phyloP scores from a whole-genome alignment of 1,140 invertebrate genomes.

The Bombus sylvicola region DNA sequence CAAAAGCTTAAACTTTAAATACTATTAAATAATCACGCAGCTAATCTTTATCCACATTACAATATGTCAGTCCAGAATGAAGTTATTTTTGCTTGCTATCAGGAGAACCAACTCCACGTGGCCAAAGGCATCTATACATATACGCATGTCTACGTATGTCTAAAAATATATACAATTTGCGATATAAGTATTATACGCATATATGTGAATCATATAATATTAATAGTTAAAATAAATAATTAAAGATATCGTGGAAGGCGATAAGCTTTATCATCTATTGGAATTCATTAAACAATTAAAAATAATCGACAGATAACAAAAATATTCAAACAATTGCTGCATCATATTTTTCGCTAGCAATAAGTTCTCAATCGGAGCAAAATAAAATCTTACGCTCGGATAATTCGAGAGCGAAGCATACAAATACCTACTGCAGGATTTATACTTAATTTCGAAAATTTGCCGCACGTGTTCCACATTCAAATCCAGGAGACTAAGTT shows the following conservation, averaged over 20 bases:
- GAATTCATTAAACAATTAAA: background rate
- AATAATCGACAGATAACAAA: too few species aligned
- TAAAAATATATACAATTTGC: too few species aligned
- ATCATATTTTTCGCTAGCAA: background rate
- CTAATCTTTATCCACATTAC: background rate
- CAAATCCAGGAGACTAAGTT: constrained; percentile 3
- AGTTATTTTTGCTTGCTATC: background rate
- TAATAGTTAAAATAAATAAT: too few species aligned
- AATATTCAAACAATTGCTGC: background rate
- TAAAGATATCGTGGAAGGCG: too few species aligned
- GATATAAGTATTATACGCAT: too few species aligned
- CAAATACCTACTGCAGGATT: constrained; percentile 4
- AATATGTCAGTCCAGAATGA: background rate
- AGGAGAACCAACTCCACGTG: background rate
- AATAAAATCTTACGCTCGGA: background rate
- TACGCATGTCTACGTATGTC: too few species aligned
- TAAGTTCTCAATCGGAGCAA: background rate
- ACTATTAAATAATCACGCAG: background rate
- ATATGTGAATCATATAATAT: too few species aligned
- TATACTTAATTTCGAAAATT: background rate
- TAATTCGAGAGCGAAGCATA: background rate
- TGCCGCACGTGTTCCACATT: constrained; percentile 18
- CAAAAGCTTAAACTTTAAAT: background rate
- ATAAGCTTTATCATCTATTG: background rate
- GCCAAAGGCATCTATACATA: too few species aligned